Base-by-base conservation (phyloP, 2,888 invertebrate species). In the Leptopterna dolabrata region DNA sequence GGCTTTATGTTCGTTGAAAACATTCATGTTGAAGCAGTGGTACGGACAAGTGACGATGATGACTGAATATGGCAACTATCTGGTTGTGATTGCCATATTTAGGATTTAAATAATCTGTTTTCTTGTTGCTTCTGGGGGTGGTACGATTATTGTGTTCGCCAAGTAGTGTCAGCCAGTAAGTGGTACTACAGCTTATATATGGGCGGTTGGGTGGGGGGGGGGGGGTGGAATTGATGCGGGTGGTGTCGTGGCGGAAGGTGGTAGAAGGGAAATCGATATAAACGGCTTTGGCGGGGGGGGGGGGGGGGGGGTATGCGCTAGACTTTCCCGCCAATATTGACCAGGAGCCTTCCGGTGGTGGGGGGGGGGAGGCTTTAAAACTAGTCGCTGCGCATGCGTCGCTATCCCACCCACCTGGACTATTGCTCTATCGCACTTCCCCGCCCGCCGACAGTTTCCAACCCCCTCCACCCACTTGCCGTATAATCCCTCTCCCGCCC, bases 261-360 rank as follows among this genome's bases (percentile, higher is more conserved):
- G 80, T 14, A 24, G 73, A 70, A 70, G 19, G 78, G 45, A 73
- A 85, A 87, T 87, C 86, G 86, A 87, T 87, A 87, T 78, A 29
- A 19, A 24, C 9, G 78, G 19, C 1, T n/a, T n/a, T n/a, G n/a
- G n/a, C 2, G 19, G 45, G 47, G 45, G 9, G 4, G 19, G 76
- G 63, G 85, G 45, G 27, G 7, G 45, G 63, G 41, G 86, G 86
- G 86, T 80, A 30, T 87, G 86, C 78, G 86, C 86, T 29, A 87
- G 86, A 87, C 86, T 87, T 87, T 87, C 86, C 86, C 86, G 86
- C 86, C 86, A 87, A 87, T 87, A 87, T 87, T 87, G 86, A 87
- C 86, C 86, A 78, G 86, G 76, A 76, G 36, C 29, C 43, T 43
- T 29, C 63, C 55, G 70, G 78, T 63, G 78, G 51, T 55, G 76